Base-by-base conservation (phyloP, 2,888 invertebrate genomes). In the Agonum fuliginosum region DNA sequence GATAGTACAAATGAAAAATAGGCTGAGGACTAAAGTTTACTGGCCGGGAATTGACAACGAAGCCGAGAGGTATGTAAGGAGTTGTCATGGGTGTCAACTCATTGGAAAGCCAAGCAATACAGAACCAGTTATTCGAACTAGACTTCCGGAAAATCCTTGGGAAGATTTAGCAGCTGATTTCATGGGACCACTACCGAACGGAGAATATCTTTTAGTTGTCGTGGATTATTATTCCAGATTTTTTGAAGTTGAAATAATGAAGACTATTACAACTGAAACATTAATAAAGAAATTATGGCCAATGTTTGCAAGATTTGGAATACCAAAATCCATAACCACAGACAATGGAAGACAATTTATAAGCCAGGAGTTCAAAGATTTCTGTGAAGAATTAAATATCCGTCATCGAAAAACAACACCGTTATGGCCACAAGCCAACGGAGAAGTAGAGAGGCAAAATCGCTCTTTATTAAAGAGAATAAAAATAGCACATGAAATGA, bases 321-420 rank as follows among this genome's bases (percentile, higher is more conserved):
- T 79, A n/a, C 81, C 81, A 8, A 65, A 65, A 1, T 78, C 67
- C 0, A 78, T 82, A 8, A 81, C 81, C 0, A 78, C 82, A 12
- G 83, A 84, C 73, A 81, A 82, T 67, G 83, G 83, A 4, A 62
- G 79, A 4, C 83, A 84, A 67, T 81, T 84, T 71, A 79, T 80
- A 20, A 81, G 81, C 5, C 30, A 72, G 1, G 79, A 83, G 41
- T 83, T 82, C 73, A 20, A 58, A 41, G 65, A 22, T 6, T 81
- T 71, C 58, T 79, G 79, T 27, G 79, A 75, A 12, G 37, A 54
- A 12, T 74, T 80, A 8, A 81, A 81, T 14, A 80, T 81, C 12
- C 51, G 74, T 54, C 74, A 79, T n/a, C 75, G 77, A 6, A 79
- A 69, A 22, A 81, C 81, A 22, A 81, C 80, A 6, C 81, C 81